A percentile compares a stretch with the other conserved stretches of the same genome.
These are phyloP conservation scores for Cercocebus atys DNA, from an alignment of 2,113 vertebrate species.

Conservation along the genomic window DNA sequence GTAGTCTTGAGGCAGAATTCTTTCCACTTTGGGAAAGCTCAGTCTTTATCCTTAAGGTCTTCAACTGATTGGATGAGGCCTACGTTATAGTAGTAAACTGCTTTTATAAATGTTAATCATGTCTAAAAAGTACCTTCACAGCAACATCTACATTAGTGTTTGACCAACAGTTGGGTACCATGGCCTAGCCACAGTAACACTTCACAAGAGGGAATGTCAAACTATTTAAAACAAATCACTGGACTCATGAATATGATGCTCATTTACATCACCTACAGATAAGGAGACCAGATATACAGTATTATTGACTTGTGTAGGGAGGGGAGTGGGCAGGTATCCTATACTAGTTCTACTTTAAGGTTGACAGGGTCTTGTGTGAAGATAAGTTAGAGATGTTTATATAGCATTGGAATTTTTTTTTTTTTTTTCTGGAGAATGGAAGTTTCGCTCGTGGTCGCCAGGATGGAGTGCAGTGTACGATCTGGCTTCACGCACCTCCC, in stretches of 20 bases:
- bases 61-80: neutral
- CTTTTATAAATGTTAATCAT: neutral
- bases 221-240: conserved; percentile 11
- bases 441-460: no score
- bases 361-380: neutral
- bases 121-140: neutral
- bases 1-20: neutral
- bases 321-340: neutral
- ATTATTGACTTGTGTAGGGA: neutral
- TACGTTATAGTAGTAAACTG: neutral
- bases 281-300: neutral
- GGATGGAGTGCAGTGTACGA: no score
- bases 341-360: neutral
- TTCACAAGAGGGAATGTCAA: neutral
- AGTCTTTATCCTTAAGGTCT: neutral
- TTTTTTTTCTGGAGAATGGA: no score
- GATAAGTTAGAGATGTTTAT: neutral
- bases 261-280: neutral
- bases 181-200: neutral
- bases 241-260: neutral
- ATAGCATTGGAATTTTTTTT: neutral
- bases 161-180: neutral
- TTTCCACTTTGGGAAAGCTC: neutral
- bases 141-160: neutral
- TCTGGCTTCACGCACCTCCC: no score